Evolutionary conservation across 1,140 invertebrate species (phyloP).

Genomic region (Mercenaria mercenaria): DNA sequence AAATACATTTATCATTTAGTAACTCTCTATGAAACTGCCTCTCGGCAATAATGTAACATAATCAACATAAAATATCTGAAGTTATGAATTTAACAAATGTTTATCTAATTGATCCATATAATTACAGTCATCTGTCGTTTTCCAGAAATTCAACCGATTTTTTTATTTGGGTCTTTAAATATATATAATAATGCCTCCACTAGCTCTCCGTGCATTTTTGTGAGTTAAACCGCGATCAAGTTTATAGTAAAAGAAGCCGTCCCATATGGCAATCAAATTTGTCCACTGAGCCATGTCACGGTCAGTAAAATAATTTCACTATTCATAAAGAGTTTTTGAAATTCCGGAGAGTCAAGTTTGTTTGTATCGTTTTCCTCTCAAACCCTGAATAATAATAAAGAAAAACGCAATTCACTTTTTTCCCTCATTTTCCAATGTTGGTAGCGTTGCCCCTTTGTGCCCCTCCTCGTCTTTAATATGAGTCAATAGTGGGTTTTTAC

Average conservation of each 20-base stretch:
- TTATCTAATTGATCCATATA: background rate
- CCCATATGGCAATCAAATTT: too few relatives aligned
- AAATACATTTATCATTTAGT: background rate
- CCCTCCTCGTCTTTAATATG: too few relatives aligned
- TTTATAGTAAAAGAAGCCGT: background rate
- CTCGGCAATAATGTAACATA: background rate
- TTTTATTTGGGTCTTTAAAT: background rate
- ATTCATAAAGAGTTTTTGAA: background rate
- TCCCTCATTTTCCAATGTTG: background rate
- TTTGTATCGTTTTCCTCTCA: background rate
- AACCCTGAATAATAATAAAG: background rate
- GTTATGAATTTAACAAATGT: background rate
- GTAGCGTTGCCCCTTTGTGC: too few relatives aligned
- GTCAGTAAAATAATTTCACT: conserved; percentile 9
- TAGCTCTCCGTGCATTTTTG: background rate
- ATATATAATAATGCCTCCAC: background rate
- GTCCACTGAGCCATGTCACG: conserved; percentile 1
- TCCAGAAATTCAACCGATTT: background rate
- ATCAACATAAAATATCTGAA: background rate
- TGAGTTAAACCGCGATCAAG: background rate
- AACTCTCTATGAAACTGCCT: background rate
- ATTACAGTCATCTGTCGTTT: background rate
- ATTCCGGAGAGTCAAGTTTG: background rate
- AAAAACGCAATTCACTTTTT: background rate
- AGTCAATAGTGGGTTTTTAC: too few relatives aligned